Conservation (phyloP, 2,113 vertebrate species). For the Perca fluviatilis region DNA sequence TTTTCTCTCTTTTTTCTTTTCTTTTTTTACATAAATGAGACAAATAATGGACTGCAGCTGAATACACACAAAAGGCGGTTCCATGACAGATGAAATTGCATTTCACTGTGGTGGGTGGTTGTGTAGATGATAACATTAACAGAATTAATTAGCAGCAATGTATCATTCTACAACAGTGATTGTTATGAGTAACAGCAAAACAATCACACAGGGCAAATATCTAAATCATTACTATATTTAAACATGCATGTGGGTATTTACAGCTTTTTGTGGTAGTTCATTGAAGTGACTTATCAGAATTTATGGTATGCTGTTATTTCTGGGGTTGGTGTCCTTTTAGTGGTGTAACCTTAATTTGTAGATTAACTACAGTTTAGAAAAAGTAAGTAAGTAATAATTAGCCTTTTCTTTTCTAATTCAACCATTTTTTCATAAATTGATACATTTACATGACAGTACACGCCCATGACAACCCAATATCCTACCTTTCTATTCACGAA, state of each 20-base stretch:
- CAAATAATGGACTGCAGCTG: background rate
- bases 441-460: constrained; percentile 26
- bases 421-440: background rate
- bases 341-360: too few relatives aligned
- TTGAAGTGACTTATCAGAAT: background rate
- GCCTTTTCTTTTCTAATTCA: background rate
- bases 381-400: background rate
- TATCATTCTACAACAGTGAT: background rate
- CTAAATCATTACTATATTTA: background rate
- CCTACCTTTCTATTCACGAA: background rate
- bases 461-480: constrained; percentile 12
- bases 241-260: background rate
- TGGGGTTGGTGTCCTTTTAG: background rate
- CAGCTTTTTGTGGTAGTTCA: background rate
- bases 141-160: constrained; percentile 13
- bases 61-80: constrained; percentile 20
- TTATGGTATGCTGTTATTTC: background rate
- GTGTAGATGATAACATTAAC: constrained; percentile 8
- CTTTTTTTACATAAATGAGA: background rate
- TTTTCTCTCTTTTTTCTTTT: too few relatives aligned
- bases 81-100: constrained; percentile 1
- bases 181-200: background rate
- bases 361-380: background rate
- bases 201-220: background rate
- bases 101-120: constrained; percentile 15